Percentiles rank a stretch among this genome's conserved stretches.
Evolutionary conservation across 2,113 vertebrate species (phyloP).

Genomic region (Xiphias gladius): DNA sequence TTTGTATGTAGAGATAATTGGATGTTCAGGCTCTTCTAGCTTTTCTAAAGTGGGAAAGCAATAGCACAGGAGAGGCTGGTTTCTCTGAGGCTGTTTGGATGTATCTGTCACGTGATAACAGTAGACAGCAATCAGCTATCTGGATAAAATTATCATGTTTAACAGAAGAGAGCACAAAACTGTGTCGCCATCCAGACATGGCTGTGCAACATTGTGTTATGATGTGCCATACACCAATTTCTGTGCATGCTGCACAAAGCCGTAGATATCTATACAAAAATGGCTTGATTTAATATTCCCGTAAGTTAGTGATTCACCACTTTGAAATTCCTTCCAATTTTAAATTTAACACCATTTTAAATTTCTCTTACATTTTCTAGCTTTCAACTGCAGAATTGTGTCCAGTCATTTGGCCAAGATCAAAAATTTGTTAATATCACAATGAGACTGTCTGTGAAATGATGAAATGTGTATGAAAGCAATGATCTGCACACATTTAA

Average conservation of each 20-base stretch:
- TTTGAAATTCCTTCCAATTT: constrained; percentile 22
- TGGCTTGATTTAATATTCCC: constrained; percentile 8
- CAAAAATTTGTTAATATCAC: constrained; percentile 10
- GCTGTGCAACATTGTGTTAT: constrained; percentile 11
- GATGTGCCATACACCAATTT: constrained; percentile 3
- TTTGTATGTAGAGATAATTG: constrained; percentile 51
- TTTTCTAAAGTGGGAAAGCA: constrained; percentile 19
- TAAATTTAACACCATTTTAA: not conserved
- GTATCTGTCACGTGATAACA: constrained; percentile 24
- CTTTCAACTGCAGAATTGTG: not conserved
- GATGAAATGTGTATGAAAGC: not conserved
- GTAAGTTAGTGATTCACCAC: constrained; percentile 23
- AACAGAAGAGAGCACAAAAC: constrained; percentile 59
- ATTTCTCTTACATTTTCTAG: constrained; percentile 5
- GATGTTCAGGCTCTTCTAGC: constrained; percentile 17
- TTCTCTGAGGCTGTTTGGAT: constrained; percentile 29
- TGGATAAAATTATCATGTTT: constrained; percentile 56
- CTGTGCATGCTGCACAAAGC: not conserved
- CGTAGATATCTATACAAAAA: not conserved
- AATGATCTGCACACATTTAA: not conserved
- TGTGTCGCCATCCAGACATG: constrained; percentile 31
- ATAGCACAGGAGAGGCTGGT: constrained; percentile 1
- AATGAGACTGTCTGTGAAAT: constrained; percentile 1
- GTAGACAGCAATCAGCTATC: constrained; percentile 42
- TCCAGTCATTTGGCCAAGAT: constrained; percentile 1